Evolutionary conservation across 2,113 vertebrate species (phyloP), one percentile per base, ranked within the genome.

Genomic region (Empidonax alnorum): DNA sequence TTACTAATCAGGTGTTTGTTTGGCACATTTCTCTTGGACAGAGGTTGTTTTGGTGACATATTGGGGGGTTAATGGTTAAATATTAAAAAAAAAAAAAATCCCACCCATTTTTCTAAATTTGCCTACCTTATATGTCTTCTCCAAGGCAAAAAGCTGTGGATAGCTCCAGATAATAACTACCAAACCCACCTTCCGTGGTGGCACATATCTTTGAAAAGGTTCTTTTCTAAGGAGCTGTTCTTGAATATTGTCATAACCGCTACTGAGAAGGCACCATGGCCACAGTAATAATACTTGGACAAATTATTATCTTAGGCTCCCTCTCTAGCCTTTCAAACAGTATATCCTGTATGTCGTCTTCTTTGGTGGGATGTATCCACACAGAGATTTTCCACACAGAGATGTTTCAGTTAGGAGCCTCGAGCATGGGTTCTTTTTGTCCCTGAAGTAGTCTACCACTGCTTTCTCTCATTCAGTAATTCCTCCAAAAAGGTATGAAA

Each of bases 251-350:
- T 50, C 23, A 19, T 37, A 66, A 17, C 14, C 42, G 4, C 11
- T 61, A 13, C 24, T 7, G 19, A 28, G n/a, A 71, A 53, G 19
- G 8, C 10, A 62, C n/a, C 1, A 0, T 31, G 10, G 4, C 1
- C 12, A 31, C 28, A 52, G 30, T 16, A 47, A 18, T 7, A 30
- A 10, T n/a, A 16, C 4, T n/a, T n/a, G 58, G 4, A 25, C 21
- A 56, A 69, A 62, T 58, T 13, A 46, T 63, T 49, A 18, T 44
- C 6, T n/a, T 61, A 47, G 6, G 1, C 5, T 79, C 2, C 3
- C 4, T 19, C 5, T 78, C 22, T n/a, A 35, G 20, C 7, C 12
- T n/a, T 58, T 78, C 27, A 42, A 68, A 30, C 3, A 33, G 4
- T 17, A 6, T 4, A 17, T 62, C 13, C n/a, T 62, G 3, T 35